A percentile compares a stretch with the other conserved stretches of the same genome.
Evolutionary conservation across 2,888 invertebrate genomes (phyloP).

Genomic region (Noctua pronuba): DNA sequence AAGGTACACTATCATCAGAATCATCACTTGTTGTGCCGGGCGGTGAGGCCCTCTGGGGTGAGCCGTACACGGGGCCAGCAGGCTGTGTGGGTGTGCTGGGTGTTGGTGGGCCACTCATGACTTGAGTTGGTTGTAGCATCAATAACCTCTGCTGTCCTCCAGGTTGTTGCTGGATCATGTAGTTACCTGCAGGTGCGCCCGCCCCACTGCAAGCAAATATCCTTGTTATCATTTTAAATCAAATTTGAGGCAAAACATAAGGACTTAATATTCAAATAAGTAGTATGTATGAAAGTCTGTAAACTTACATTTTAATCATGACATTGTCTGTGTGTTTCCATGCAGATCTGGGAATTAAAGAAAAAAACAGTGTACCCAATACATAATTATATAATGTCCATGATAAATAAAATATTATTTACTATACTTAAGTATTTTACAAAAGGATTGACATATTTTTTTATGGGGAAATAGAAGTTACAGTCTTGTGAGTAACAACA

Average conservation of each 20-base stretch:
- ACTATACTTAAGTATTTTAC: conserved; percentile 13
- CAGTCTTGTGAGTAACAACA: conserved; percentile 6
- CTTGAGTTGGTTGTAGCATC: conserved; percentile 89
- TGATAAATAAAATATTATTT: conserved; percentile 25
- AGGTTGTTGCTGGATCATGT: conserved; percentile 91
- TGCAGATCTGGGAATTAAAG: conserved; percentile 69
- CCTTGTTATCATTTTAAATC: conserved; percentile 17
- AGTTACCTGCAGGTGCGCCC: conserved; percentile 91
- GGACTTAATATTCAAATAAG: neutral
- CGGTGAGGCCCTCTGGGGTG: conserved; percentile 92
- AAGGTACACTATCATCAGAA: conserved; percentile 94
- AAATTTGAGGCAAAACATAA: neutral
- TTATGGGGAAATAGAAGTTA: neutral
- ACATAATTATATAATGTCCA: conserved; percentile 45
- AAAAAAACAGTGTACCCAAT: conserved; percentile 66
- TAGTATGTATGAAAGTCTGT: conserved; percentile 58
- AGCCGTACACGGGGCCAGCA: conserved; percentile 85
- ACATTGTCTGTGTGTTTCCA: conserved; percentile 70
- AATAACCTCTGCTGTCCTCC: conserved; percentile 89
- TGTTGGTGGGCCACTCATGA: conserved; percentile 87
- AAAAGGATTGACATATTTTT: neutral
- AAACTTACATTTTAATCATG: conserved; percentile 70
- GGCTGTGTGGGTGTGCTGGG: conserved; percentile 85
- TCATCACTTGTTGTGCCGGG: conserved; percentile 95
- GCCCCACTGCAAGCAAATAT: conserved; percentile 78